Conservation (phyloP, 2,888 invertebrate species). For the Diarsia brunnea region DNA sequence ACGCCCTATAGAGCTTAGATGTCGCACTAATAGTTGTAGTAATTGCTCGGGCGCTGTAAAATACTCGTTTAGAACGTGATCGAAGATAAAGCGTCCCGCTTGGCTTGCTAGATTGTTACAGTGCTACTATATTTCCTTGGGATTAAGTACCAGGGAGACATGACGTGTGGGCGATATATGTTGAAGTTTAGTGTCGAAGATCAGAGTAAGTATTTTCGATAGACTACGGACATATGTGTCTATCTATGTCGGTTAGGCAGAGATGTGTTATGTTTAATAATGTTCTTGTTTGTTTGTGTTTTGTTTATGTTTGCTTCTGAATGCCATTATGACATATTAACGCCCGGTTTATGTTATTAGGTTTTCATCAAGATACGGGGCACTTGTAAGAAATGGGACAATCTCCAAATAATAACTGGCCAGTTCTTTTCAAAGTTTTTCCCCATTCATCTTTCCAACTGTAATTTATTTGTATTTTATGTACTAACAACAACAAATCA, state of each 20-base stretch:
- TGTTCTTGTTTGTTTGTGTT: too few relatives aligned
- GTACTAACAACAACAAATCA: too few relatives aligned
- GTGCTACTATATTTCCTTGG: conserved; percentile 12
- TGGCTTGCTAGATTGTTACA: conserved; percentile 43
- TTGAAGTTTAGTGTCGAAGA: background rate
- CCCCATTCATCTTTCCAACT: background rate
- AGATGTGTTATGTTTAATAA: too few relatives aligned
- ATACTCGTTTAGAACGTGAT: conserved; percentile 53
- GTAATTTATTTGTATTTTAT: too few relatives aligned
- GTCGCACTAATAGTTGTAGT: conserved; percentile 53
- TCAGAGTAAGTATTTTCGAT: background rate
- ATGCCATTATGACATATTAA: background rate
- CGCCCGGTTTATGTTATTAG: background rate
- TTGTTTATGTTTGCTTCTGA: background rate
- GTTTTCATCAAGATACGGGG: background rate
- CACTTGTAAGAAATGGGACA: too few relatives aligned
- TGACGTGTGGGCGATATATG: background rate
- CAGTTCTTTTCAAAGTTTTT: background rate
- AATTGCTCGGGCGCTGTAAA: conserved; percentile 59
- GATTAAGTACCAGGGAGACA: conserved; percentile 30
- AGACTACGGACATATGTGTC: background rate
- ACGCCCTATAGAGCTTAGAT: conserved; percentile 51
- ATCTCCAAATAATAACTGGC: too few relatives aligned
- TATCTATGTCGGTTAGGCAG: too few relatives aligned
- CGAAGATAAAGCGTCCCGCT: conserved; percentile 46